Evolutionary conservation across 2,797 vertebrate genomes (phyloP), one percentile per base, ranked within the genome.

Genomic region (Amniataba percoides): DNA sequence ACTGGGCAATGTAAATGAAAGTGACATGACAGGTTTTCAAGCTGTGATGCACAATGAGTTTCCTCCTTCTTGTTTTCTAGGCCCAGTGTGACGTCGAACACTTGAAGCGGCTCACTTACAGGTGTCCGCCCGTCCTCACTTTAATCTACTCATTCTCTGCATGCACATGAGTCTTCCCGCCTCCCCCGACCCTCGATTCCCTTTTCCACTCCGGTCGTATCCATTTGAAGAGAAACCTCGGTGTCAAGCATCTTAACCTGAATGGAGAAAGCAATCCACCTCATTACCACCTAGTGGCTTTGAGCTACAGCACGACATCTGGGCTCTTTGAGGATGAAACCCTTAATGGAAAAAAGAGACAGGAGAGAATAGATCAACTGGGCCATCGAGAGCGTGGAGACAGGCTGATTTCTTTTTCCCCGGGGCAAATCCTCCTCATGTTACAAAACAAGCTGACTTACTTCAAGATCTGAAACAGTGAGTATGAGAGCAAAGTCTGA

Each of bases 241-340:
- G 58, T 36, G 46, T 77, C 69, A 27, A 49, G 62, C 53, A 49
- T 77, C 64, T 74, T 61, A 57, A 74, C 68, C 64, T 65, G 45
- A 78, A 58, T 75, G 63, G 59, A 27, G 48, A 70, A 77, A 80
- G 76, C 73, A 74, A 80, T 66, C 60, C 62, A 53, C 23, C 74
- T 81, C 66, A 70, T 83, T 80, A 74, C 77, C 48, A 74, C 61
- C 74, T 66, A 9, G 77, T 4, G 58, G 65, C 74, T 80, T 21
- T 53, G 65, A 79, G 71, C 3, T 57, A 42, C 60, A 62, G 31
- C 59, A 46, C 3, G 2, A 74, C 53, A 40, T 49, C 57, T 19
- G 39, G 45, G 56, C 49, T 69, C 46, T 77, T 77, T 74, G 57
- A 57, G 49, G n/a, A 49, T 63, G 56, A 78, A 83, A 72, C 60